These are phyloP conservation scores for Arge pagana DNA, from an alignment of 2,888 invertebrate species.

Conservation along the genomic window DNA sequence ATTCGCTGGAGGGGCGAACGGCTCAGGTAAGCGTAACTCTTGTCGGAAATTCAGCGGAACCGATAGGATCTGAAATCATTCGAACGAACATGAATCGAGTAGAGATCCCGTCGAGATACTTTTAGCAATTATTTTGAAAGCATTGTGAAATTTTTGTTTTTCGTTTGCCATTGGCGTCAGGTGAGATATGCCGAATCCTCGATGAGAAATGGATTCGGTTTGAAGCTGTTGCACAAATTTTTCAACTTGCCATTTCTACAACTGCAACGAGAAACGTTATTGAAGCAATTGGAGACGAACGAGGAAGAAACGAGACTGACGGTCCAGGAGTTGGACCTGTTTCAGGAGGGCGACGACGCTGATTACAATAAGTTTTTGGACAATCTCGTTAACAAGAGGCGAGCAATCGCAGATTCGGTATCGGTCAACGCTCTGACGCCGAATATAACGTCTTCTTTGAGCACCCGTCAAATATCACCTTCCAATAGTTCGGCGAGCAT, in stretches of 20 bases:
- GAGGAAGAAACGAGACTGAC: constrained; percentile 79
- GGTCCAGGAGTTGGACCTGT: constrained; percentile 75
- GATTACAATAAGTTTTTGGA: constrained; percentile 78
- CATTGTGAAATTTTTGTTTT: too few species aligned
- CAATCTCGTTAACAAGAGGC: constrained; percentile 72
- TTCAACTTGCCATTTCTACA: constrained; percentile 93
- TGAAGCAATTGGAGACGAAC: constrained; percentile 85
- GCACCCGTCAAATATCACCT: constrained; percentile 40
- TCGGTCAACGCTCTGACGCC: constrained; percentile 60
- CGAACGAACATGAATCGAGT: too few species aligned
- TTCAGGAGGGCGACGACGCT: constrained; percentile 76
- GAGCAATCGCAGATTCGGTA: constrained; percentile 72
- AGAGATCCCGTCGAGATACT: too few species aligned
- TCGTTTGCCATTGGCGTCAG: constrained; percentile 62
- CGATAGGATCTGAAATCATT: too few species aligned
- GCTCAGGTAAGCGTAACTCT: constrained; percentile 58
- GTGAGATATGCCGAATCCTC: constrained; percentile 89
- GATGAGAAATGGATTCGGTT: constrained; percentile 94
- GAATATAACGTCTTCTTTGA: constrained; percentile 48
- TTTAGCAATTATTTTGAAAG: too few species aligned
- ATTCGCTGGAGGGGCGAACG: constrained; percentile 62
- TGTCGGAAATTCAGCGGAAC: neutral
- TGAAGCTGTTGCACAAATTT: constrained; percentile 91
- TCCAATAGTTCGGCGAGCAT: constrained; percentile 30
- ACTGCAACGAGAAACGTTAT: constrained; percentile 81